Evolutionary conservation across 2,888 invertebrate species (phyloP).

Genomic region (Folsomia candida): DNA sequence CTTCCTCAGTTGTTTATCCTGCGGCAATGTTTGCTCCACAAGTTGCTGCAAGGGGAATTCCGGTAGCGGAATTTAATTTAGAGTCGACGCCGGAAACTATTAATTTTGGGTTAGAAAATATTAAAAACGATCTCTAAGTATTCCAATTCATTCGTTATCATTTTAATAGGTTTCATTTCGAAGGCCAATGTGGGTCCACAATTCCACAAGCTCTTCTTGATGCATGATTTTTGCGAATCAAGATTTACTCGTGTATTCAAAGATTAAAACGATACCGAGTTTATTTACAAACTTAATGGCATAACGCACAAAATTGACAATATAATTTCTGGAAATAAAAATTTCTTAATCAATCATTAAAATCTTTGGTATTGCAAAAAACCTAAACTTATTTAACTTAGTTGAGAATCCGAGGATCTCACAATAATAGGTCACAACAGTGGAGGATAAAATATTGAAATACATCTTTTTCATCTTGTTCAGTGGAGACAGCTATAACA

Average conservation of each 20-base stretch:
- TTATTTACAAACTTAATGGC: too few relatives aligned
- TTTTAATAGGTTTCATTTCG: slow-evolving; percentile 59
- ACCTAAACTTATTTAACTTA: too few relatives aligned
- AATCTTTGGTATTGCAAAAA: too few relatives aligned
- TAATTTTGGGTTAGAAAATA: slow-evolving; percentile 57
- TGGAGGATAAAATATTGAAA: too few relatives aligned
- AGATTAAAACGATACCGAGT: too few relatives aligned
- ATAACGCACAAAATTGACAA: too few relatives aligned
- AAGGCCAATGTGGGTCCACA: slow-evolving; percentile 61
- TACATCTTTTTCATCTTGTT: not conserved
- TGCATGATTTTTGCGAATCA: slow-evolving; percentile 20
- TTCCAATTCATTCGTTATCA: not conserved
- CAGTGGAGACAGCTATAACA: slow-evolving; percentile 36
- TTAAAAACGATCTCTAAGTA: not conserved
- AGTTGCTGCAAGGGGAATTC: slow-evolving; percentile 69
- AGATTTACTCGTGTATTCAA: too few relatives aligned
- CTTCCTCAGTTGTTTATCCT: slow-evolving; percentile 82
- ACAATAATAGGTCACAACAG: too few relatives aligned
- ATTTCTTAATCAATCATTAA: too few relatives aligned
- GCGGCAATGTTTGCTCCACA: slow-evolving; percentile 82
- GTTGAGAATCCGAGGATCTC: too few relatives aligned
- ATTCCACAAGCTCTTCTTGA: slow-evolving; percentile 59
- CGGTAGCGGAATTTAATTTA: slow-evolving; percentile 72
- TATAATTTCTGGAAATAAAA: too few relatives aligned
- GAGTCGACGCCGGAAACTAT: slow-evolving; percentile 60